Evolutionary conservation across 2,888 invertebrate species (phyloP), one percentile per base, ranked within the genome.

Genomic region (Pheosia tremula): DNA sequence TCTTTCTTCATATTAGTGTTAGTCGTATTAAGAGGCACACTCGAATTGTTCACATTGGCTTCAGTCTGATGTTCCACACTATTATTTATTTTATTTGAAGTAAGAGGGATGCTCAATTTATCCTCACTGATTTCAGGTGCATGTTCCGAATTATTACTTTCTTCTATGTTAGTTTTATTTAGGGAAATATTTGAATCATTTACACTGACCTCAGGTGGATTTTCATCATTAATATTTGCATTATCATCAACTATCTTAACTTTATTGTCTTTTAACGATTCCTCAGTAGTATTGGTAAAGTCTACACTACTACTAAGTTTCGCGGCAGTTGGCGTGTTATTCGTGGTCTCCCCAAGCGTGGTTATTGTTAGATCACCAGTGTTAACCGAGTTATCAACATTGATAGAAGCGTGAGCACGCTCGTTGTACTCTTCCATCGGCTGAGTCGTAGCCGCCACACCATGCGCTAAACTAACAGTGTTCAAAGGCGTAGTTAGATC

Each of bases 381-480:
- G 75, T 86, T 84, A 88, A 78, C 75, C 59, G 77, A 68, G 81
- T 82, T 79, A 79, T 71, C 62, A 57, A 78, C 79, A 78, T 71
- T 78, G 79, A 85, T 78, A 83, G 80, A 90, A 88, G 90, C 87
- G 67, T 81, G 84, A 85, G 80, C 68, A 73, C 74, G 82, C 67
- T 77, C 76, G 66, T 76, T 76, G 56, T 73, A 74, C 60, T 80
- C 83, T 79, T 83, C 77, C 37, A 66, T 69, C 69, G 70, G 62
- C 64, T 76, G 74, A 72, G 76, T 74, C 59, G 70, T 75, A 74
- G 74, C 78, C 69, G 85, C 80, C 84, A 90, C 91, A 90, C 90
- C 93, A 93, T 94, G 93, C 93, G 87, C 85, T 87, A 91, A 85
- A 87, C 89, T 91, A 87, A 83, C 75, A 88, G 87, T 87, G 82